Evolutionary conservation across 2,797 vertebrate genomes (phyloP), one percentile per base, ranked within the genome.

Genomic region (Echiichthys vipera): DNA sequence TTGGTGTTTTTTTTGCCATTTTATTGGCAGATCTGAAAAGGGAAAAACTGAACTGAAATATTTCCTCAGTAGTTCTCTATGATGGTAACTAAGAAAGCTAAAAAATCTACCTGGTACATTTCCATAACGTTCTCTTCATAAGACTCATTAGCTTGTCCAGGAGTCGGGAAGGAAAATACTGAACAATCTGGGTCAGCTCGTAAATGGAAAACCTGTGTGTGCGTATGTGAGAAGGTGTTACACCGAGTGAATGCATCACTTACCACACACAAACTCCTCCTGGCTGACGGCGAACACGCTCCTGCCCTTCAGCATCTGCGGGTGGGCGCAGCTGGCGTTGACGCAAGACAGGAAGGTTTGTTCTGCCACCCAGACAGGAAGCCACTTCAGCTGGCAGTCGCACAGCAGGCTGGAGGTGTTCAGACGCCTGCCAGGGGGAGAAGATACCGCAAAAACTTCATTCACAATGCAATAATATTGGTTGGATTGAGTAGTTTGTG

Each of bases 361-460:
- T 64, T 98, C 97, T 7, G 92, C 93, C 95, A 98, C 94, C 98
- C 98, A 99, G 84, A 94, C 90, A 1, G 97, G 96, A 66, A 99
- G 93, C 98, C 98, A 99, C 92, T 98, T 97, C 64, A 99, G 92
- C 77, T 99, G 98, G 93, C 98, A 99, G 93, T 99, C 98, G 22
- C 98, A 99, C 88, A 99, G 92, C 78, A 99, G 96, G 82, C 98
- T 98, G 7, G 98, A 97, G 1, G 97, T 98, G 90, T 99, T 99
- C 84, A 99, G 94, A 62, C 94, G 94, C 82, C 98, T 99, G 94
- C 51, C 47, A 71, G 85, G 76, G n/a, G 55, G 47, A 49, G 45
- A 49, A 66, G 59, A 84, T 17, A 66, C 32, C 56, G 51, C 20
- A 65, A 34, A 55, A 24, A 1, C 51, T 61, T 62, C 2, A 72